Conservation (phyloP, 2,797 vertebrate genomes). For the Cossypha dichroa region DNA sequence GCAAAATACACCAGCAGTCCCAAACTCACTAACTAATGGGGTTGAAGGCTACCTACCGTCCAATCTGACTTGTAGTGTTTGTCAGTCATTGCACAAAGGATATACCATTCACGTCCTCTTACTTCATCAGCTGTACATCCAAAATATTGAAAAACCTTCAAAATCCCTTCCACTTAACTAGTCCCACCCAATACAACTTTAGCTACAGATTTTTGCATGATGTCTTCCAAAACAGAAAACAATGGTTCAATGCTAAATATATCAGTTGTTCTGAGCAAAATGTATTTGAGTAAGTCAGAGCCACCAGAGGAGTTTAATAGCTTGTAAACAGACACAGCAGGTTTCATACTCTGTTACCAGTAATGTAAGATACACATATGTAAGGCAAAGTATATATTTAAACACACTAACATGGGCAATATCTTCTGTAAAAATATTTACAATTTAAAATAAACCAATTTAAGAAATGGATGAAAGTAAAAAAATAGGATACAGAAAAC, state of each 20-base stretch:
- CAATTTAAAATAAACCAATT: slow-evolving; percentile 73
- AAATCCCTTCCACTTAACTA: slow-evolving; percentile 33
- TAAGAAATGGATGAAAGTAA: slow-evolving; percentile 68
- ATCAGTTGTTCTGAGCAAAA: slow-evolving; percentile 50
- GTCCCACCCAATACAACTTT: background rate
- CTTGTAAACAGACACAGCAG: slow-evolving; percentile 71
- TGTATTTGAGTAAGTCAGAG: slow-evolving; percentile 35
- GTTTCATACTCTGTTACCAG: slow-evolving; percentile 66
- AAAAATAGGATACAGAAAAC: slow-evolving; percentile 72
- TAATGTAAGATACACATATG: slow-evolving; percentile 69
- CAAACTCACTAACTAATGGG: background rate
- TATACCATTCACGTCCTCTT: slow-evolving; percentile 28
- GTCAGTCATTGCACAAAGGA: slow-evolving; percentile 39
- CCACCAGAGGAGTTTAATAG: slow-evolving; percentile 63
- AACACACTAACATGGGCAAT: slow-evolving; percentile 75
- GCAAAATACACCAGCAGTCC: slow-evolving; percentile 2
- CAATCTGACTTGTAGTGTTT: background rate
- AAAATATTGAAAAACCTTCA: slow-evolving; percentile 45
- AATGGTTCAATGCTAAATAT: slow-evolving; percentile 29
- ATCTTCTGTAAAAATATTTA: slow-evolving; percentile 74
- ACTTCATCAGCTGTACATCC: slow-evolving; percentile 43
- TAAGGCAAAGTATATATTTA: slow-evolving; percentile 79
- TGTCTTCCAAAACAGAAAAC: slow-evolving; percentile 56
- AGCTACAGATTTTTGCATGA: background rate
- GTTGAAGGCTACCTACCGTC: slow-evolving; percentile 16